Evolutionary conservation across 2,797 vertebrate species (phyloP).

Genomic region (Zenarchopterus dispar): DNA sequence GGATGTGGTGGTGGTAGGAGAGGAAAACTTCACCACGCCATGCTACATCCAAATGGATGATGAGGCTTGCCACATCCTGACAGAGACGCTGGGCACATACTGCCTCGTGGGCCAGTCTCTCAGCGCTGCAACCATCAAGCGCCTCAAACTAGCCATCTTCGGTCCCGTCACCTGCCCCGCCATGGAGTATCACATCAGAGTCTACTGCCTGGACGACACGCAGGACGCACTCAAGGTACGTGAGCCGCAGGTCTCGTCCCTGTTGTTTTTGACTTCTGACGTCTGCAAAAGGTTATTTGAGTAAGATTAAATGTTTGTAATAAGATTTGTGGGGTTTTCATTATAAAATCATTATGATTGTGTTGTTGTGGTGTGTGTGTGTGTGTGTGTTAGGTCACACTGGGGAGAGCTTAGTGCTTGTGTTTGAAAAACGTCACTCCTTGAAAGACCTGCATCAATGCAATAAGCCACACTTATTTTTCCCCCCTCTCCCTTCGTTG

Average conservation of each 20-base stretch:
- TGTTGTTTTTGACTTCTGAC: not conserved
- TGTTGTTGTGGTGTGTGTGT: constrained; percentile 30
- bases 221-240: constrained; percentile 94
- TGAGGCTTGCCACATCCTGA: constrained; percentile 95
- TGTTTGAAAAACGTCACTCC: constrained; percentile 57
- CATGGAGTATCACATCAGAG: constrained; percentile 93
- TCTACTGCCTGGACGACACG: constrained; percentile 97
- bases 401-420: constrained; percentile 34
- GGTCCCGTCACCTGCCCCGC: constrained; percentile 91
- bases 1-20: constrained; percentile 96
- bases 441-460: constrained; percentile 36
- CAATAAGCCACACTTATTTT: constrained; percentile 49
- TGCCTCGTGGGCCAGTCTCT: constrained; percentile 91
- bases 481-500: constrained; percentile 15
- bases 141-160: constrained; percentile 95
- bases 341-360: not conserved
- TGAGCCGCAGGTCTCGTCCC: not conserved
- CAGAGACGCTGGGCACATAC: constrained; percentile 93
- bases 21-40: constrained; percentile 96
- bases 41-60: constrained; percentile 96
- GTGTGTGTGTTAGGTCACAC: constrained; percentile 39
- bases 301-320: constrained; percentile 26
- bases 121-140: constrained; percentile 91
- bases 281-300: constrained; percentile 10
- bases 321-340: constrained; percentile 28